Evolutionary conservation across 2,113 vertebrate species (phyloP).

Genomic region (Microtus montanus): DNA sequence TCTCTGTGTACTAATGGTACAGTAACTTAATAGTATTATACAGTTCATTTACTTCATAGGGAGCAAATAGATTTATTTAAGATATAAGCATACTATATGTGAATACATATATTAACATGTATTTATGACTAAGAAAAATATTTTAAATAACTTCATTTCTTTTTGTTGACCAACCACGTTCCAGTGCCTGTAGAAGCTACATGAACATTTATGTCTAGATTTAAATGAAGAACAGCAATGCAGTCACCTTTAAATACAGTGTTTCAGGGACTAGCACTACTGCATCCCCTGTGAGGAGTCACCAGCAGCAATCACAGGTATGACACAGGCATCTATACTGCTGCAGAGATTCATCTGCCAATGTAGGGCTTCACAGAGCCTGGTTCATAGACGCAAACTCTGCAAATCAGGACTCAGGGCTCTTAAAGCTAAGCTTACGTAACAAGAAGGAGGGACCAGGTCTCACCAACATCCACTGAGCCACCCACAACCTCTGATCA

Average conservation of each 20-base stretch:
- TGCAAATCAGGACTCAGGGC: constrained; percentile 12
- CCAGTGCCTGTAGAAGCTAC: background rate
- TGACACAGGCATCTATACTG: background rate
- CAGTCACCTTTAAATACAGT: background rate
- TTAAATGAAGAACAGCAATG: background rate
- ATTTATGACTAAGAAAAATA: background rate
- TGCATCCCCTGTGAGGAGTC: background rate
- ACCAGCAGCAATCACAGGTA: background rate
- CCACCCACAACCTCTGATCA: constrained; percentile 66
- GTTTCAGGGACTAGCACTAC: background rate
- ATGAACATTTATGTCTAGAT: background rate
- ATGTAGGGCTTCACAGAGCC: background rate
- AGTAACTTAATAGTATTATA: background rate
- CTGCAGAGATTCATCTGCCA: background rate
- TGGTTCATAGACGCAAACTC: background rate
- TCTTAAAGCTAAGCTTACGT: background rate
- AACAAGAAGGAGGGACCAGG: constrained; percentile 63
- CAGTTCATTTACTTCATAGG: background rate
- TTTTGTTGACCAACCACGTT: background rate
- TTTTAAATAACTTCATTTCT: background rate
- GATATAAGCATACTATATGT: background rate
- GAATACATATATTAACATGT: background rate
- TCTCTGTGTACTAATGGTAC: background rate
- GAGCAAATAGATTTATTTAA: constrained; percentile 4
- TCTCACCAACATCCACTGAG: constrained; percentile 49